Conservation (phyloP, 1,140 invertebrate genomes). For the Bemisia tabaci region DNA sequence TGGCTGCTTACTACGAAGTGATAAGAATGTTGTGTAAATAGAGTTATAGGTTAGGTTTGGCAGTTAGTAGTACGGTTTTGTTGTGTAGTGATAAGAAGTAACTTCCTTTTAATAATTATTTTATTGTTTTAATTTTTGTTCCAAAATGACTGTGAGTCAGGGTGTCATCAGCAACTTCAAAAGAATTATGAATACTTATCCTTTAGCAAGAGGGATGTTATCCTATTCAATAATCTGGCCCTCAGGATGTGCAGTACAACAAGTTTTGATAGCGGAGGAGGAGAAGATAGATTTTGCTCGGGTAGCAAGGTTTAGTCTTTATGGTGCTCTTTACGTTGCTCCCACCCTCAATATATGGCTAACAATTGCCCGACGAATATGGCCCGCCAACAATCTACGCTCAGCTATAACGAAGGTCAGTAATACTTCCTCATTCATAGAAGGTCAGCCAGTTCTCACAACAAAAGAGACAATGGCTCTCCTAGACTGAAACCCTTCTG, state of each 20-base stretch:
- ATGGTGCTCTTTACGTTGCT: slow-evolving; percentile 52
- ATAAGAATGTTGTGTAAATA: not conserved
- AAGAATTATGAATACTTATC: slow-evolving; percentile 24
- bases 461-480: no score
- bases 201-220: slow-evolving; percentile 49
- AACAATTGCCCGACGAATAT: slow-evolving; percentile 42
- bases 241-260: slow-evolving; percentile 43
- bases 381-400: slow-evolving; percentile 45
- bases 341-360: slow-evolving; percentile 57
- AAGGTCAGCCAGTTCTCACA: not conserved
- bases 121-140: not conserved
- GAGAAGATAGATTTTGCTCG: slow-evolving; percentile 12
- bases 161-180: not conserved
- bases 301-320: slow-evolving; percentile 43
- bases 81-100: no score
- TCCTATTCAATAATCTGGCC: slow-evolving; percentile 61
- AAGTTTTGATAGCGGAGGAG: slow-evolving; percentile 25
- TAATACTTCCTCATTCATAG: slow-evolving; percentile 1
- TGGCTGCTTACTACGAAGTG: not conserved
- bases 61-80: not conserved
- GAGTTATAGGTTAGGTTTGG: not conserved
- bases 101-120: not conserved
- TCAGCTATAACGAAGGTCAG: slow-evolving; percentile 51
- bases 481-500: no score
- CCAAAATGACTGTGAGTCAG: not conserved